phyloP scores from a whole-genome alignment of 1,140 invertebrate genomes.

The Trinorchestia longiramus region DNA sequence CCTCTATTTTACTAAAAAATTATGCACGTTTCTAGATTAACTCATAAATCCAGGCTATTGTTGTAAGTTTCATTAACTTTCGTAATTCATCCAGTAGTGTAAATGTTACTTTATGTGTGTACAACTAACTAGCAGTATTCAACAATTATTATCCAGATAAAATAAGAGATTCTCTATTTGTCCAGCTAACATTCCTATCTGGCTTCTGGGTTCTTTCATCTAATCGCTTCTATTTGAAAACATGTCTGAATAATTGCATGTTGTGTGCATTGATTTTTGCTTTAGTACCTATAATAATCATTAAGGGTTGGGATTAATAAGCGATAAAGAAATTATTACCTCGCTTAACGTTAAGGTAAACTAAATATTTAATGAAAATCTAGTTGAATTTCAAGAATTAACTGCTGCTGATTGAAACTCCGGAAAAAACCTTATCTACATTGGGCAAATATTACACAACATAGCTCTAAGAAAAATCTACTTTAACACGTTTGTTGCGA shows the following conservation, averaged over 20 bases:
- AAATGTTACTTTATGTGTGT: no score
- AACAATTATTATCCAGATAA: not conserved
- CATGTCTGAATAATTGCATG: not conserved
- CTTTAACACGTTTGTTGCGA: no score
- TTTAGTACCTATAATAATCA: not conserved
- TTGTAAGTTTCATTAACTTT: no score
- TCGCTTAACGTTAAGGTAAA: not conserved
- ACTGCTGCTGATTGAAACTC: not conserved
- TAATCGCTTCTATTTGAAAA: not conserved
- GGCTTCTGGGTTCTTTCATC: not conserved
- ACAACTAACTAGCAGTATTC: no score
- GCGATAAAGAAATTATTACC: not conserved
- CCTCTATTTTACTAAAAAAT: no score
- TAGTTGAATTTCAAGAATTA: not conserved
- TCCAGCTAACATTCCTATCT: not conserved
- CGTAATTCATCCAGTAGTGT: no score
- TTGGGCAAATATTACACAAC: not conserved
- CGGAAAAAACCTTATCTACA: not conserved
- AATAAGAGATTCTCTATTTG: not conserved
- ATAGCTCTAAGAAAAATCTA: not conserved
- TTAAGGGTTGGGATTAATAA: not conserved
- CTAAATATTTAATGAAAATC: not conserved
- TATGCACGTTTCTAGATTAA: no score
- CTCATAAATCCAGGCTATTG: no score
- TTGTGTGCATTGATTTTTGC: no score